A percentile compares a stretch with the other conserved stretches of the same genome.
phyloP scores from a whole-genome alignment of 2,888 invertebrate species.

The Mesorhabditis spiculigera region DNA sequence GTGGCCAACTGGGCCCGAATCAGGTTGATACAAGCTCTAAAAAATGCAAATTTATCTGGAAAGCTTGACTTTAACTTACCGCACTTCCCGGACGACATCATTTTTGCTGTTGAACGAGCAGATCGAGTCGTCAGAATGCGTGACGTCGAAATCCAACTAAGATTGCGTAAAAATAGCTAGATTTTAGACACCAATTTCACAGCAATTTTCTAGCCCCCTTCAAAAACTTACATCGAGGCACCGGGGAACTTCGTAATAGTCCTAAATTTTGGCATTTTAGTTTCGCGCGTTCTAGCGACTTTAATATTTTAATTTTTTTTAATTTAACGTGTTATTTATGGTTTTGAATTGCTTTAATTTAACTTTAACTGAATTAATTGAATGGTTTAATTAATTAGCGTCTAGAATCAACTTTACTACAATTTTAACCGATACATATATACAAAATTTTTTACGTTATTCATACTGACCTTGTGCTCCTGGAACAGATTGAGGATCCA shows the following conservation, averaged over 20 bases:
- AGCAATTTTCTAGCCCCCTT: background rate
- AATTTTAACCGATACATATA: too few relatives aligned
- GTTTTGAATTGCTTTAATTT: too few relatives aligned
- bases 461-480: conserved; percentile 5
- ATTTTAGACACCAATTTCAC: background rate
- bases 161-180: background rate
- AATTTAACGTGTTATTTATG: background rate
- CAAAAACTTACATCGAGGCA: conserved; percentile 4
- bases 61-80: background rate
- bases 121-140: background rate
- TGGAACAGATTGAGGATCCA: conserved; percentile 29
- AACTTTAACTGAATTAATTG: too few relatives aligned
- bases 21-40: background rate
- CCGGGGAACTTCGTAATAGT: conserved; percentile 6
- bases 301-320: background rate
- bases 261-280: background rate
- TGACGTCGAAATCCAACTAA: background rate
- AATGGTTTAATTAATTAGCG: too few relatives aligned
- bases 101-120: conserved; percentile 1
- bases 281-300: background rate
- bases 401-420: too few relatives aligned
- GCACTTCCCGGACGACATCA: background rate
- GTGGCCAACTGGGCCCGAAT: background rate
- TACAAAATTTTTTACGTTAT: too few relatives aligned
- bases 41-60: too few relatives aligned